Evolutionary conservation across 2,113 vertebrate genomes (phyloP), one percentile per base, ranked within the genome.

Genomic region (Eretmochelys imbricata): DNA sequence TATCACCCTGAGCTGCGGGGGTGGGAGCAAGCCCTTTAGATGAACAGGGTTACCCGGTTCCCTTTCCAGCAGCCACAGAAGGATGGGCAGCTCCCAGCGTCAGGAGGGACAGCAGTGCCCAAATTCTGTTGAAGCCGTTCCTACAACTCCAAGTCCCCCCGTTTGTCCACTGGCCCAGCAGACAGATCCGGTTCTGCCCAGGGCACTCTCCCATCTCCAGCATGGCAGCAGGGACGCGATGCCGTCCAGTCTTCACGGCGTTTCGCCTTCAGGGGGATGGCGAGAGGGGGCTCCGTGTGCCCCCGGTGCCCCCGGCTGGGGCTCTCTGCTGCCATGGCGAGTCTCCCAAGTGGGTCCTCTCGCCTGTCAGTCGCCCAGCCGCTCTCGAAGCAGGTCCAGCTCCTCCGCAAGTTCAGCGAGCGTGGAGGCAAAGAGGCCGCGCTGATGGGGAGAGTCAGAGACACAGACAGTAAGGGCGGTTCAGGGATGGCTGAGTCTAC

Each of bases 381-480:
- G 95, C 31, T 98, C 97, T 95, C 98, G 97, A 35, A 98, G 98
- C 83, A 83, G 88, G 53, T 65, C 13, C 82, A 98, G 95, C 80
- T 98, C 98, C 19, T 98, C 96, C 0, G 93, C 91, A 78, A 98
- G 96, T 5, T 65, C 97, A 1, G 93, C 55, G 5, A 83, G 3
- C 27, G 97, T 97, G 0, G 97, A 72, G 62, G 98, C 95, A 4
- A 96, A 93, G 89, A 96, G 96, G 1, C 97, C 98, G 0, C 2
- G 92, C 98, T 98, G 91, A 0, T 14, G 10, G 69, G 10, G 51
- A 48, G 54, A 49, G 46, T 8, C n/a, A 72, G 50, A 86, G 2
- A 13, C 24, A 7, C 24, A 7, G 5, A 29, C 12, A 8, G 80
- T 9, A 4, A 1, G 48, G 22, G 78, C 10, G 19, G 4, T 3